Evolutionary conservation across 1,140 invertebrate species (phyloP).

Genomic region (honey bee (Apis mellifera)): Amel_HAv3.1 CM009932.2:4793501-4794000

Average conservation of each 20-base stretch:
- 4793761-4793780: not conserved
- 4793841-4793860: slow-evolving; percentile 16
- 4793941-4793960: slow-evolving; percentile 60
- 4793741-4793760: not conserved
- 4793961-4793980: slow-evolving; percentile 63
- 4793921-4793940: slow-evolving; percentile 50
- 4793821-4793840: slow-evolving; percentile 30
- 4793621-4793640: not conserved
- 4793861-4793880: slow-evolving; percentile 20
- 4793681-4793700: not conserved
- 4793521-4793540: not conserved
- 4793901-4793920: slow-evolving; percentile 61
- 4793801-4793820: slow-evolving; percentile 21
- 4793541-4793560: not conserved
- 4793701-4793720: too few relatives aligned
- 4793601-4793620: not conserved
- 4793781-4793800: not conserved
- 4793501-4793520: not conserved
- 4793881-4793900: slow-evolving; percentile 52
- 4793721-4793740: too few relatives aligned
- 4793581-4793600: slow-evolving; percentile 11
- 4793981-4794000: slow-evolving; percentile 26
- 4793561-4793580: too few relatives aligned
- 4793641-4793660: not conserved
- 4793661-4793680: not conserved